Conservation (phyloP, 1,140 invertebrate species). For the Adoxophyes honmai region DNA sequence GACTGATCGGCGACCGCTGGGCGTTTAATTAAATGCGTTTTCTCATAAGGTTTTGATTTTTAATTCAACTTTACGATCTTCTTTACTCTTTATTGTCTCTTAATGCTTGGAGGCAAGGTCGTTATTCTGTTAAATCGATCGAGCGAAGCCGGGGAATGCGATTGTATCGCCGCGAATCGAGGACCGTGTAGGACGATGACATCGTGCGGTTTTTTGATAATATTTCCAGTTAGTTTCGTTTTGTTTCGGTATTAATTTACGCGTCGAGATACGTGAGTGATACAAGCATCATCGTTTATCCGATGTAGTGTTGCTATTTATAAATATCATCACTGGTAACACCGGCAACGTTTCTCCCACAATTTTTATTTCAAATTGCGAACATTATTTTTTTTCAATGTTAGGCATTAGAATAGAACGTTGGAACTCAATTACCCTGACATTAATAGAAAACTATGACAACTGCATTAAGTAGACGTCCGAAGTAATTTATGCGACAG, state of each 20-base stretch:
- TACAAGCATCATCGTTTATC: conserved; percentile 28
- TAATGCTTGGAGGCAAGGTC: background rate
- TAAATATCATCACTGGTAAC: too few species aligned
- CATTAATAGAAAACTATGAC: background rate
- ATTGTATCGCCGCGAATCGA: conserved; percentile 53
- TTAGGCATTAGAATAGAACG: too few species aligned
- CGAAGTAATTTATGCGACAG: conserved; percentile 1
- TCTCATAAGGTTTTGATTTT: conserved; percentile 7
- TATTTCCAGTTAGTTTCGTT: conserved; percentile 44
- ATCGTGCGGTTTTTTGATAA: conserved; percentile 59
- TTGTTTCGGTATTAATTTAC: conserved; percentile 64
- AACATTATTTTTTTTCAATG: too few species aligned
- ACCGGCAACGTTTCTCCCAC: too few species aligned
- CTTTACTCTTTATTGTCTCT: background rate
- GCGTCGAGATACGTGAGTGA: conserved; percentile 49
- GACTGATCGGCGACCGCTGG: conserved; percentile 7
- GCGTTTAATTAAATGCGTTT: conserved; percentile 15
- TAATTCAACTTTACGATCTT: background rate
- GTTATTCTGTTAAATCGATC: background rate
- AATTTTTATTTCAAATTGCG: too few species aligned
- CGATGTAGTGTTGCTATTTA: background rate
- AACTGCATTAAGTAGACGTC: conserved; percentile 10
- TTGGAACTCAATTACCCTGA: too few species aligned
- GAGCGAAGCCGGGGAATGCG: conserved; percentile 24
- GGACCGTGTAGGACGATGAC: conserved; percentile 60